Evolutionary conservation across 2,113 vertebrate species (phyloP).

Genomic region (Passer montanus): DNA sequence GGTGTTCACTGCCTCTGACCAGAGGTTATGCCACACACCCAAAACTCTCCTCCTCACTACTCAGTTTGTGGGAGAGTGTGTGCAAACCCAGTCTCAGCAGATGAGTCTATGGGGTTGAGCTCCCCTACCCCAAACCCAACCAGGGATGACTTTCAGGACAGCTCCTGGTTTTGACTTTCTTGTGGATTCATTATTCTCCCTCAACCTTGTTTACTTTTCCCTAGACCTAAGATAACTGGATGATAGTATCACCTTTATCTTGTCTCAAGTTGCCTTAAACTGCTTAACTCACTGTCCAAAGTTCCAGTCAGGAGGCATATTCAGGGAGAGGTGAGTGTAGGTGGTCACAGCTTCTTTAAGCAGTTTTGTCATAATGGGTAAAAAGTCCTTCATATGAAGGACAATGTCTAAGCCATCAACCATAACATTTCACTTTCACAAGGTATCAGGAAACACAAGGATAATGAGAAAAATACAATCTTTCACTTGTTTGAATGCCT

Average conservation of each 20-base stretch:
- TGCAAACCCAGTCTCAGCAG: not conserved
- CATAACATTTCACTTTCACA: not conserved
- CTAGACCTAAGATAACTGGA: not conserved
- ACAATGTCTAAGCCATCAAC: not conserved
- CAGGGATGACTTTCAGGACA: not conserved
- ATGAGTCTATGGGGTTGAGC: not conserved
- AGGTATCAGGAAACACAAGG: not conserved
- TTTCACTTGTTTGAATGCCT: not conserved
- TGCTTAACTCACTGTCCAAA: not conserved
- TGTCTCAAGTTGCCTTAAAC: not conserved
- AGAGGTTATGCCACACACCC: not conserved
- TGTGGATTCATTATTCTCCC: not conserved
- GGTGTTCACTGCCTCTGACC: not conserved
- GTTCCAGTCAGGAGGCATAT: not conserved
- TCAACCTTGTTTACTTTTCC: not conserved
- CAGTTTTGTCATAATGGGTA: not conserved
- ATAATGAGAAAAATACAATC: not conserved
- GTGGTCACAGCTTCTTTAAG: not conserved
- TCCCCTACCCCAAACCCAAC: not conserved
- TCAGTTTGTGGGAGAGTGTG: accelerated
- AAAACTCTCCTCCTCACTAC: not conserved
- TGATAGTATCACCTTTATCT: not conserved
- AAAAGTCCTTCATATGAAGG: not conserved
- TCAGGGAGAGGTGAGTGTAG: not conserved
- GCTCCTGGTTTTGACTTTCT: not conserved